Base-by-base conservation (phyloP, 2,797 vertebrate genomes). In the Ptychobarbus kaznakovi region DNA sequence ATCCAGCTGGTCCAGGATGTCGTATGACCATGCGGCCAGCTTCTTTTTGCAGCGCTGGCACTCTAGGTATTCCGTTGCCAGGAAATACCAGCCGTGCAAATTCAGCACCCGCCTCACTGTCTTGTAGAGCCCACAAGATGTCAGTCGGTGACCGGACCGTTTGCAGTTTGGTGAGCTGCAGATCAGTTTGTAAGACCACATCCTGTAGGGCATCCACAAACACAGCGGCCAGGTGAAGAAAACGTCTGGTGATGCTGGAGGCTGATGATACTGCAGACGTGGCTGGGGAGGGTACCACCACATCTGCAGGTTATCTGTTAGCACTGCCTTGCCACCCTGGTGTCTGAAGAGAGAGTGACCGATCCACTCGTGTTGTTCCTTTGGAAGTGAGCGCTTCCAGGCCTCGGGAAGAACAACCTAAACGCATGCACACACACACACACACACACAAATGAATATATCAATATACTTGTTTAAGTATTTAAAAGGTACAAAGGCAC, bases 191-290 rank as follows among this genome's bases (percentile, higher is more conserved):
- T 56, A 78, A 3, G 49, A 53, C 75, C 51, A 78, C 51, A 78
- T 78, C 32, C 51, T 51, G 18, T 77, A 77, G 12, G 74, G 75
- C 49, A 78, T 82, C 65, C 75, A 58, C 49, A 78, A 38, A 78
- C 28, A 42, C 38, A 74, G 25, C 6, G 22, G 46, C 28, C 32
- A 53, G 68, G 32, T 82, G 66, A 82, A 56, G 12, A 72, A 82
- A 16, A 25, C 20, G 2, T 82, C 80, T 1, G 66, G 44, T 0
- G 78, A 80, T 3, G 15, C n/a, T 46, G 66, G 80, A 70, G 49
- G 80, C 16, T 53, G 42, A 16, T 51, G 63, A 70, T 69, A 81
- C 65, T 4, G 80, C 11, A 56, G 25, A 13, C 65, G 6, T 38
- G 44, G 80, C 46, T 81, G 35, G 0, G 42, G 61, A 81, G 32